Evolutionary conservation across 1,140 invertebrate genomes (phyloP).

Genomic region (Maconellicoccus hirsutus): DNA sequence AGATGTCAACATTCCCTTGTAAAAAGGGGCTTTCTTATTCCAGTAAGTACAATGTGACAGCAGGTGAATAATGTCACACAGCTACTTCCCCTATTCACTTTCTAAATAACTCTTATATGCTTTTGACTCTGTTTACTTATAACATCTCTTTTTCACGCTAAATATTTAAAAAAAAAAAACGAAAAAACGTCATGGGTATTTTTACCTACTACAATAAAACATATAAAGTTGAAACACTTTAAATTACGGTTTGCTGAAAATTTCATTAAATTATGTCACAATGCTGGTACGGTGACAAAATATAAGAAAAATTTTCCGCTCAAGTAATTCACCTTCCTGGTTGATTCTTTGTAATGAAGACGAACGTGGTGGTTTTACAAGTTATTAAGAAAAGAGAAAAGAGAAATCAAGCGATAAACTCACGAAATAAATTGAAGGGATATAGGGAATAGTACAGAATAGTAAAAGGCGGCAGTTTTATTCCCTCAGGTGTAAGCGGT

Average conservation of each 20-base stretch:
- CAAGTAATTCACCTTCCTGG: not conserved
- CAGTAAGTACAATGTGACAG: not conserved
- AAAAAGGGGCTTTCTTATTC: constrained; percentile 19
- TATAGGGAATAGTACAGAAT: not conserved
- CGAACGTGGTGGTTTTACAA: not conserved
- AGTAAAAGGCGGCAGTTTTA: constrained; percentile 2
- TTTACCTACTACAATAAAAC: no score
- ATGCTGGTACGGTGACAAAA: not conserved
- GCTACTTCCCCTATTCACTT: constrained; percentile 11
- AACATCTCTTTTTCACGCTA: not conserved
- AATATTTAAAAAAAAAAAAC: not conserved
- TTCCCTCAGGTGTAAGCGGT: constrained; percentile 18
- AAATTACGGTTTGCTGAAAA: not conserved
- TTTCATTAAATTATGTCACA: not conserved
- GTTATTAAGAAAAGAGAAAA: not conserved
- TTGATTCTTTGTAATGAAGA: constrained; percentile 8
- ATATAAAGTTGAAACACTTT: not conserved
- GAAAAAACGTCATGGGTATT: not conserved
- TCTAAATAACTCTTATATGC: constrained; percentile 1
- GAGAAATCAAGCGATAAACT: constrained; percentile 14
- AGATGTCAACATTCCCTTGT: constrained; percentile 18
- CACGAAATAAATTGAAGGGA: constrained; percentile 15
- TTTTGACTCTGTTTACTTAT: not conserved
- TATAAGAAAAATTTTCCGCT: not conserved
- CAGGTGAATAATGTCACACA: constrained; percentile 21